phyloP scores from a whole-genome alignment of 2,113 vertebrate species.

The Mormyrus lacerda region DNA sequence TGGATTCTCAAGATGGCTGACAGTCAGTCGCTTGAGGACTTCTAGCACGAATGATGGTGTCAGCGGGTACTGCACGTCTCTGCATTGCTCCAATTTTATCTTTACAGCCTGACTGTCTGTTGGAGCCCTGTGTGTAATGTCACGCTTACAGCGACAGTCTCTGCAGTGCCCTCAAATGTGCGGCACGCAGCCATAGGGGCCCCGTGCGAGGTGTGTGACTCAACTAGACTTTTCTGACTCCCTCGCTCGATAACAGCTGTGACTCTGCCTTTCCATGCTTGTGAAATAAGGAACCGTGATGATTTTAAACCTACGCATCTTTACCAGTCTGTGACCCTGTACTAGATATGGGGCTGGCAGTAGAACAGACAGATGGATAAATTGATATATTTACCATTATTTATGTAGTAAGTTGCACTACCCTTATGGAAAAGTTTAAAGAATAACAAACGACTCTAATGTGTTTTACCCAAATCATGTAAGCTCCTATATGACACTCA shows the following conservation, averaged over 20 bases:
- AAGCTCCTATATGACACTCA: background rate
- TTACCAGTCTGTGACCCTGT: background rate
- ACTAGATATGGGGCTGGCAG: background rate
- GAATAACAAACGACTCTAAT: background rate
- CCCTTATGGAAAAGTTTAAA: background rate
- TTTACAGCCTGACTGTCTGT: slow-evolving; percentile 34
- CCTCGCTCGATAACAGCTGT: background rate
- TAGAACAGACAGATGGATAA: background rate
- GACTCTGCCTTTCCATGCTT: background rate
- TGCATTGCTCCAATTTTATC: slow-evolving; percentile 28
- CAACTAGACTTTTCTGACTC: background rate
- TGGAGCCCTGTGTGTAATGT: slow-evolving; percentile 28
- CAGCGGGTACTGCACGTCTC: background rate
- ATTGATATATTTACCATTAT: background rate
- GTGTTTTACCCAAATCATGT: background rate
- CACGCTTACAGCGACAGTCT: background rate
- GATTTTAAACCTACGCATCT: background rate
- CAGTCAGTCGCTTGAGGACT: background rate
- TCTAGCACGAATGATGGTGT: slow-evolving; percentile 1
- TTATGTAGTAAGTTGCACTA: background rate
- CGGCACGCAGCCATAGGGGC: background rate
- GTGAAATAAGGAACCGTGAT: background rate
- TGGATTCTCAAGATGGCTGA: background rate
- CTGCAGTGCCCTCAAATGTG: background rate
- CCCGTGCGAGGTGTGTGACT: background rate